A percentile compares a stretch with the other conserved stretches of the same genome.
These are phyloP conservation scores for Melipona bicolor DNA, from an alignment of 2,888 invertebrate species.

Conservation along the genomic window DNA sequence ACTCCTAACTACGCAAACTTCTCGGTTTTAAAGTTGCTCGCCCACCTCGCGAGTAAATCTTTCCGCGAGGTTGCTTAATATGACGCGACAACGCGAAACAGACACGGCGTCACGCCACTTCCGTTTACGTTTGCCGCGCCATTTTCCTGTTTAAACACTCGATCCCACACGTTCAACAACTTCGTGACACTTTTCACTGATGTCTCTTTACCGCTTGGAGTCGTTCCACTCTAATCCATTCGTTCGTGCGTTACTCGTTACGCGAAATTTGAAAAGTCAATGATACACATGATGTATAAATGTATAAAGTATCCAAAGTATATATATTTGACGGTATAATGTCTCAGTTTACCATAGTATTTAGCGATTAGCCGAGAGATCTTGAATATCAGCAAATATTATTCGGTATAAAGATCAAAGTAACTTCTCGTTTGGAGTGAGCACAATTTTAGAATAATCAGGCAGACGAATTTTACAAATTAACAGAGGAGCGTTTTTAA, in stretches of 20 bases:
- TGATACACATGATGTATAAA: too few relatives aligned
- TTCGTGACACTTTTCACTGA: neutral
- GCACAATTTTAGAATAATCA: neutral
- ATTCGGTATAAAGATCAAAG: neutral
- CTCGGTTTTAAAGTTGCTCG: conserved; percentile 49
- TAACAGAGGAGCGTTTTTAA: neutral
- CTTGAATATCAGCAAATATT: neutral
- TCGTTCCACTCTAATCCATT: neutral
- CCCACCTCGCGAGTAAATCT: conserved; percentile 35
- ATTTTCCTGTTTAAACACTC: neutral
- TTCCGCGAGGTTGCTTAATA: conserved; percentile 48
- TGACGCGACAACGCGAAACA: conserved; percentile 28
- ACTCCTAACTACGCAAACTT: conserved; percentile 54
- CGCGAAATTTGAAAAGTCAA: too few relatives aligned
- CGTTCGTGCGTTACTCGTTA: neutral
- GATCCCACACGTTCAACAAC: neutral
- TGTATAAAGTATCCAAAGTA: too few relatives aligned
- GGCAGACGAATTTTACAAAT: neutral
- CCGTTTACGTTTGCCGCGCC: neutral
- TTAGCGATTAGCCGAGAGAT: too few relatives aligned
- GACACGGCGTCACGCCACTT: neutral
- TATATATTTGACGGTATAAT: too few relatives aligned
- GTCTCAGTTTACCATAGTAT: too few relatives aligned
- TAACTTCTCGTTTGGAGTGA: neutral
- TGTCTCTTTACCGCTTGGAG: neutral